phyloP scores from a whole-genome alignment of 2,888 invertebrate species.

The Idaea straminata region DNA sequence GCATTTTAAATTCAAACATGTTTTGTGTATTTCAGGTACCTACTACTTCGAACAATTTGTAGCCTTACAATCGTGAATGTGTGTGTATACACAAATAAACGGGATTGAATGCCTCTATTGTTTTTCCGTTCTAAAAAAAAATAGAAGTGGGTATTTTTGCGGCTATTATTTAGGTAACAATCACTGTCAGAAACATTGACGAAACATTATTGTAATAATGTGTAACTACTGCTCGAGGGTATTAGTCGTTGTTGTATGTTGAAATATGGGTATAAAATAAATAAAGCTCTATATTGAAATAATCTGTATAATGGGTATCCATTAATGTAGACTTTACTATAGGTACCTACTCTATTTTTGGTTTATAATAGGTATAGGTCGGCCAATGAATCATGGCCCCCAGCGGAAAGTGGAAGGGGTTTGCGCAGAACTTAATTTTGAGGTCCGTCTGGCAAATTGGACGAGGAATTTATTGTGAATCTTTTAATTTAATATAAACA shows the following conservation, averaged over 20 bases:
- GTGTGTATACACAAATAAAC: neutral
- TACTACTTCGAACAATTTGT: neutral
- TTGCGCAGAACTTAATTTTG: too few species aligned
- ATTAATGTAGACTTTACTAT: too few species aligned
- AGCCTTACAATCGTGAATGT: neutral
- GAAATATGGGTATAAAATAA: neutral
- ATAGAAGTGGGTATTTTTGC: neutral
- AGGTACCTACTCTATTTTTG: too few species aligned
- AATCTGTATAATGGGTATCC: too few species aligned
- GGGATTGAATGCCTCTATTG: neutral
- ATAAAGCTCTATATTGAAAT: too few species aligned
- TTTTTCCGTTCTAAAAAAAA: neutral
- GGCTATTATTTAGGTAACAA: neutral
- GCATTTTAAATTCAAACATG: neutral
- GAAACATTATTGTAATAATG: neutral
- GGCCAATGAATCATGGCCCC: too few species aligned
- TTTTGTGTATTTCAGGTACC: neutral
- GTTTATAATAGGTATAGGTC: too few species aligned
- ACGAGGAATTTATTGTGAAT: constrained; percentile 80
- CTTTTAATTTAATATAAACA: constrained; percentile 74
- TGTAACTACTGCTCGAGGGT: neutral
- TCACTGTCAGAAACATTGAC: neutral
- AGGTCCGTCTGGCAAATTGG: constrained; percentile 60
- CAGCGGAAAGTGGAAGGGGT: too few species aligned
- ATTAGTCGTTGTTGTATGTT: neutral